Conservation (phyloP, 2,797 vertebrate species). For the Muscicapa striata region DNA sequence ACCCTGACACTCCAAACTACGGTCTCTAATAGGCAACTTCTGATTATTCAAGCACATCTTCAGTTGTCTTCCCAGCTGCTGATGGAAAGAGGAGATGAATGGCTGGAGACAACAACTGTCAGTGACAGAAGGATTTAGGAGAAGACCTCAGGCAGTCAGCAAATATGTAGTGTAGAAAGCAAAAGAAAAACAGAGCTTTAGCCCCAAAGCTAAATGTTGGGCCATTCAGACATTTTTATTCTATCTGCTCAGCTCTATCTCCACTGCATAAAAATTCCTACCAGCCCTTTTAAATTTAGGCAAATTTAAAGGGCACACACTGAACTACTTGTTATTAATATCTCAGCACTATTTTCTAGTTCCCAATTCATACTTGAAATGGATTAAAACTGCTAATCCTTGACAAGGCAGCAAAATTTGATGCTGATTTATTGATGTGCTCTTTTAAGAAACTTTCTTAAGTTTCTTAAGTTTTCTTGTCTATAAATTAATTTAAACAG, state of each 20-base stretch:
- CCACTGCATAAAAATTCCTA: background rate
- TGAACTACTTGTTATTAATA: slow-evolving; percentile 54
- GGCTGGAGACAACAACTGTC: background rate
- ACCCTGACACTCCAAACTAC: background rate
- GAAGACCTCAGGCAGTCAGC: background rate
- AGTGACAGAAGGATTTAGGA: background rate
- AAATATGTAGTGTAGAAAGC: background rate
- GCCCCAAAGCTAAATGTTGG: background rate
- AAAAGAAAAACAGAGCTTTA: background rate
- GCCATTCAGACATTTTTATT: background rate
- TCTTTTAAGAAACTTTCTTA: slow-evolving; percentile 34
- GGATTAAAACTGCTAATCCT: slow-evolving; percentile 54
- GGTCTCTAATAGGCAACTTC: background rate
- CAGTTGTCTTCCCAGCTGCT: background rate
- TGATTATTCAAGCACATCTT: background rate
- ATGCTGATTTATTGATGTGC: slow-evolving; percentile 42
- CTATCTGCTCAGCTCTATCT: background rate
- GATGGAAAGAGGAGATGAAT: background rate
- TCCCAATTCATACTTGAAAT: slow-evolving; percentile 36
- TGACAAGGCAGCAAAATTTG: slow-evolving; percentile 41
- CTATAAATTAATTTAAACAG: slow-evolving; percentile 38
- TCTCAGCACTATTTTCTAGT: slow-evolving; percentile 56
- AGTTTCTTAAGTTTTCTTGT: background rate
- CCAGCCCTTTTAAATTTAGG: slow-evolving; percentile 16
- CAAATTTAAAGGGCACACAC: slow-evolving; percentile 18